Evolutionary conservation across 2,113 vertebrate genomes (phyloP).

Genomic region (Ciconia maguari): DNA sequence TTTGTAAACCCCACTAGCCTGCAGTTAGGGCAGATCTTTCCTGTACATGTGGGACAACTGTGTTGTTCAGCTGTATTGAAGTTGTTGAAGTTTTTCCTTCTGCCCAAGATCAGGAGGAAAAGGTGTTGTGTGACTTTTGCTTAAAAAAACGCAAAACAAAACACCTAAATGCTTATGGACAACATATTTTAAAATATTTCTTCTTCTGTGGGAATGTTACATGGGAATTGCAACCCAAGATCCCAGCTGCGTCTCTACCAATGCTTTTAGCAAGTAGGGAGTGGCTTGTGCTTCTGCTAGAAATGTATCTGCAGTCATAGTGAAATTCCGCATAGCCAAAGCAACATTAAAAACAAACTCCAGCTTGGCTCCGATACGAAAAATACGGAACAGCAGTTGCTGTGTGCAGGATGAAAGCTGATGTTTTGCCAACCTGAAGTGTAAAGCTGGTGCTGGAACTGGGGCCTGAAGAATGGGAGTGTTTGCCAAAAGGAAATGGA

Average conservation of each 20-base stretch:
- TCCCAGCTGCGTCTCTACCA: background rate
- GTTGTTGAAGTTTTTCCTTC: background rate
- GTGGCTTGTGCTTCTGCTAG: background rate
- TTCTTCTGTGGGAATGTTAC: background rate
- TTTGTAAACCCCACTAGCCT: background rate
- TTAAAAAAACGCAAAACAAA: background rate
- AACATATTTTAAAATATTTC: background rate
- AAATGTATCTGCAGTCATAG: slow-evolving; percentile 31
- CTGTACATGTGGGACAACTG: background rate
- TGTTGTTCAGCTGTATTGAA: background rate
- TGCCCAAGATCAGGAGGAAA: background rate
- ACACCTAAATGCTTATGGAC: background rate
- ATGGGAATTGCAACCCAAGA: background rate
- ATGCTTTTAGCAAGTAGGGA: background rate
- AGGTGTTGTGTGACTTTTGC: background rate
- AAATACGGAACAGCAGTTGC: slow-evolving; percentile 60
- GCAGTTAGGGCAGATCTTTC: background rate
- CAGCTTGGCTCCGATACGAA: background rate
- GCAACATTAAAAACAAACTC: slow-evolving; percentile 60
- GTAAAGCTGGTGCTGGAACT: slow-evolving; percentile 67
- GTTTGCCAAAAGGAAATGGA: slow-evolving; percentile 69
- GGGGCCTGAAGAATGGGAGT: slow-evolving; percentile 44
- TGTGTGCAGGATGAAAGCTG: slow-evolving; percentile 54
- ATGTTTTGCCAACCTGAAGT: slow-evolving; percentile 68
- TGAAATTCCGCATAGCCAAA: slow-evolving; percentile 59